These are phyloP conservation scores for Tipula helvola DNA, from an alignment of 2,888 invertebrate species.

Conservation along the genomic window DNA sequence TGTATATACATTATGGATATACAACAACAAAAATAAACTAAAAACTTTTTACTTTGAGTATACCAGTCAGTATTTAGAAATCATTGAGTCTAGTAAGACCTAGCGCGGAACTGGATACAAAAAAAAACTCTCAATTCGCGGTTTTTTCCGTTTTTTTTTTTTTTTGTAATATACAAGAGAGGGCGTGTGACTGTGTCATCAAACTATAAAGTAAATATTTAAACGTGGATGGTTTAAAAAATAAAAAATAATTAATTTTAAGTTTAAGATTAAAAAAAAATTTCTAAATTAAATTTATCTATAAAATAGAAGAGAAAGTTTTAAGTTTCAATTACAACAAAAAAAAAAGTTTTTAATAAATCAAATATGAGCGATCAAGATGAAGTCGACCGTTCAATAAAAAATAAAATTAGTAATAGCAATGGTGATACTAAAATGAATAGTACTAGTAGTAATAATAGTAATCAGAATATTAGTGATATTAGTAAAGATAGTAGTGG, in stretches of 20 bases:
- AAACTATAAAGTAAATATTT: background rate
- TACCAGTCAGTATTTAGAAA: background rate
- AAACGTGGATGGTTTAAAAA: background rate
- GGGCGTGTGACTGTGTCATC: background rate
- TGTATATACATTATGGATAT: background rate
- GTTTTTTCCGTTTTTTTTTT: background rate
- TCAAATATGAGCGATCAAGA: constrained; percentile 5
- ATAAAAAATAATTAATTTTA: background rate
- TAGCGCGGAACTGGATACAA: background rate
- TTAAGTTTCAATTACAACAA: background rate
- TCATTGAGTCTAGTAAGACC: background rate
- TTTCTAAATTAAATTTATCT: background rate
- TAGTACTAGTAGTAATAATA: background rate
- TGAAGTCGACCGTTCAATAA: constrained; percentile 5
- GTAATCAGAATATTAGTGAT: background rate
- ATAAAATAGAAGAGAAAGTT: background rate
- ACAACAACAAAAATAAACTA: background rate
- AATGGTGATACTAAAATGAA: background rate
- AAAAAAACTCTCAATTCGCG: background rate
- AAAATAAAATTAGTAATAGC: background rate
- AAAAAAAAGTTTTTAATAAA: background rate
- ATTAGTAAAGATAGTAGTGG: background rate
- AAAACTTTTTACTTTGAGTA: background rate
- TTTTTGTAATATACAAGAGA: background rate
- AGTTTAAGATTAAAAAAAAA: background rate